Evolutionary conservation across 2,113 vertebrate genomes (phyloP).

Genomic region (Psammodynastes pulverulentus): DNA sequence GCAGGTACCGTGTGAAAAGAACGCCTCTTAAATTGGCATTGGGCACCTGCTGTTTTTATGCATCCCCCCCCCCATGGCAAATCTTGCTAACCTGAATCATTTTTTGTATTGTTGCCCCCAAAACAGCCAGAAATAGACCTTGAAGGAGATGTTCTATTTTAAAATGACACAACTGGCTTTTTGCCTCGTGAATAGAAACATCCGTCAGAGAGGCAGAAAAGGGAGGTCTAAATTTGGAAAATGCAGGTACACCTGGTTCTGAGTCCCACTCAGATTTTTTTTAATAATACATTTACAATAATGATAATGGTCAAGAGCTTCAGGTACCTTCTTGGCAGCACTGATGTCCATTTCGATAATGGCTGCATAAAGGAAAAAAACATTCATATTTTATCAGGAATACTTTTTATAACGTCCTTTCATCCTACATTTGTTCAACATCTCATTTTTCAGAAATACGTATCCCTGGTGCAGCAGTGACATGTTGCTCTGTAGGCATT

Average conservation of each 20-base stretch:
- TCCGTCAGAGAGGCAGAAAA: not conserved
- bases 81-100: not conserved
- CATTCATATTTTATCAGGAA: not conserved
- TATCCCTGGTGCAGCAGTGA: not conserved
- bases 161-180: not conserved
- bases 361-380: conserved; percentile 66
- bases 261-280: not conserved
- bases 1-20: not conserved
- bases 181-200: not conserved
- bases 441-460: not conserved
- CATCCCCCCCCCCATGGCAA: not conserved
- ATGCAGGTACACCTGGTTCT: not conserved
- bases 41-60: not conserved
- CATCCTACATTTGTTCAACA: not conserved
- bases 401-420: accelerated
- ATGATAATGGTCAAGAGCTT: not conserved
- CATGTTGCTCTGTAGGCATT: not conserved
- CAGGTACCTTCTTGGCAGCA: conserved; percentile 77
- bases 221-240: not conserved
- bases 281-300: not conserved
- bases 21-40: not conserved
- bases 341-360: conserved; percentile 78
- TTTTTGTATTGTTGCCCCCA: not conserved
- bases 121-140: not conserved
- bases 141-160: not conserved